A percentile compares a stretch with the other conserved stretches of the same genome.
Evolutionary conservation across 2,888 invertebrate species (phyloP).

Genomic region (Pandemis cinnamomeana): DNA sequence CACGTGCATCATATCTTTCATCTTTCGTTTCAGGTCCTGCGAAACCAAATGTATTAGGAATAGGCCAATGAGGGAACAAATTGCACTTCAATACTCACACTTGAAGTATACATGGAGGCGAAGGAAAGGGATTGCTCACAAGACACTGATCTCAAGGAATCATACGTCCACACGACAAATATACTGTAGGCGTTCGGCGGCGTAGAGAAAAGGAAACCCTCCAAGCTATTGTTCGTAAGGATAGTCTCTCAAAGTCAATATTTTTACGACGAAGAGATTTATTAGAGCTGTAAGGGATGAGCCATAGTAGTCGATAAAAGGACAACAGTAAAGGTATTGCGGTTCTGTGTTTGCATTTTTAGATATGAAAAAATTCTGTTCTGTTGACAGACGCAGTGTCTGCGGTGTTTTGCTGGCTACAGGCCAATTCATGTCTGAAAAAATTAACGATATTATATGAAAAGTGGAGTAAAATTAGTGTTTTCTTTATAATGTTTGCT

Average conservation of each 20-base stretch:
- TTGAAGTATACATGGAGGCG: constrained; percentile 47
- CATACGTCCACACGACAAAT: constrained; percentile 74
- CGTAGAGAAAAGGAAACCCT: constrained; percentile 58
- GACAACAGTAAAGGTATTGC: constrained; percentile 4
- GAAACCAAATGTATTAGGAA: constrained; percentile 62
- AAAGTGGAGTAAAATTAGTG: neutral
- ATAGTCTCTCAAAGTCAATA: constrained; percentile 32
- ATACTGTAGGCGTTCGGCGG: constrained; percentile 48
- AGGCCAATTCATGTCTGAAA: neutral
- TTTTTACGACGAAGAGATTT: constrained; percentile 33
- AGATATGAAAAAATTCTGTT: constrained; percentile 1
- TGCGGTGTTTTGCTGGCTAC: constrained; percentile 5
- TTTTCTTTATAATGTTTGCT: constrained; percentile 2
- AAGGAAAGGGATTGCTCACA: constrained; percentile 63
- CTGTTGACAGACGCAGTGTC: constrained; percentile 2
- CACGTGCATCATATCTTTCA: constrained; percentile 14
- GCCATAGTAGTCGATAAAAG: constrained; percentile 11
- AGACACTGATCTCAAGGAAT: constrained; percentile 61
- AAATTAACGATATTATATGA: neutral
- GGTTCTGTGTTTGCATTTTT: constrained; percentile 32
- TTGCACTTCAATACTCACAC: constrained; percentile 38
- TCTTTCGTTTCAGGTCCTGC: constrained; percentile 59
- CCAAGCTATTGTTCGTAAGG: constrained; percentile 51
- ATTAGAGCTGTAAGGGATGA: constrained; percentile 17
- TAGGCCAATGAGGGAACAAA: constrained; percentile 56